These are phyloP conservation scores for Leucophenga montana DNA, from an alignment of 2,888 invertebrate genomes.

Conservation along the genomic window DNA sequence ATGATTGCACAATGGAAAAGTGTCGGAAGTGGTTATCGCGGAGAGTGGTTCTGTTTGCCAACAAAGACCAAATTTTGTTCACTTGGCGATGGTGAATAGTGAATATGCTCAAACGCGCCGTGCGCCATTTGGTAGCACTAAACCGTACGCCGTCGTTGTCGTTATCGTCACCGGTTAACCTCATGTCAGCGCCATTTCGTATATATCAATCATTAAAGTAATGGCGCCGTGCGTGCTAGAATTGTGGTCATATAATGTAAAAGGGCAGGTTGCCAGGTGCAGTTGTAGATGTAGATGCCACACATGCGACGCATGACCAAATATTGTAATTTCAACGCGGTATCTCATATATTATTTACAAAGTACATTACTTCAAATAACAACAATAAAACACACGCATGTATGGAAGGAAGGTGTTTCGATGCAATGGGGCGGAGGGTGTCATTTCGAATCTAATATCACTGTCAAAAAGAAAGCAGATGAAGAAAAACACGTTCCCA, in stretches of 20 bases:
- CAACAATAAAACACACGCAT: background rate
- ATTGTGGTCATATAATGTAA: too few relatives aligned
- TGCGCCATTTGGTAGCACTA: background rate
- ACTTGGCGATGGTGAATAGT: background rate
- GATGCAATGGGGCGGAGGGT: too few relatives aligned
- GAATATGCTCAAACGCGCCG: conserved; percentile 4
- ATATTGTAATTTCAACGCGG: conserved; percentile 46
- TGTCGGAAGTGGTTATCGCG: background rate
- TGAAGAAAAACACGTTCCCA: conserved; percentile 39
- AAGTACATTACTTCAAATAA: conserved; percentile 42
- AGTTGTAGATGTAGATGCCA: background rate
- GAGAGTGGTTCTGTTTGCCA: background rate
- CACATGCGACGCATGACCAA: background rate
- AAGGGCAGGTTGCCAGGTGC: background rate
- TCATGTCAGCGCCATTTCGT: conserved; percentile 60
- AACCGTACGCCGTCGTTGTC: background rate
- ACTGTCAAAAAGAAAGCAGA: too few relatives aligned
- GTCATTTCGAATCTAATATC: too few relatives aligned
- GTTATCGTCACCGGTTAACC: too few relatives aligned
- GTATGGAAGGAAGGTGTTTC: background rate
- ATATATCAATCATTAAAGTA: conserved; percentile 61
- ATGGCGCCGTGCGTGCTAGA: conserved; percentile 42
- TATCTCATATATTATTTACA: conserved; percentile 55
- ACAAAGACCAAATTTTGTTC: background rate
- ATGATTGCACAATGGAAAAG: conserved; percentile 14